phyloP scores from a whole-genome alignment of 30 jellyfish, hydroid and myxozoan genomes.

The Aurelia aurita region DNA sequence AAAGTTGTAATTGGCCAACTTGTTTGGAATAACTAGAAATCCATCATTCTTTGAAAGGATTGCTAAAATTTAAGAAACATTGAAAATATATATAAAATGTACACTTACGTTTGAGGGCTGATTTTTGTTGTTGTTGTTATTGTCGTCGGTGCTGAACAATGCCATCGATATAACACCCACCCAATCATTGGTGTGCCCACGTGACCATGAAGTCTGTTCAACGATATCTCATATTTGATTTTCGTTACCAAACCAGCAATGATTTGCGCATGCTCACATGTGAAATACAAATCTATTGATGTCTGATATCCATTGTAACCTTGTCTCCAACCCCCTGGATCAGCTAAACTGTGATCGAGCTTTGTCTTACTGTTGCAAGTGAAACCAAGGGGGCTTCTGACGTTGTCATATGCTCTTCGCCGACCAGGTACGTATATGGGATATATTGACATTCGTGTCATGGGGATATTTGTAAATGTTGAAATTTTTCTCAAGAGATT shows the following conservation, averaged over 20 bases:
- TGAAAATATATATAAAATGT: no score
- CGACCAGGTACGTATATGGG: slow-evolving; percentile 16
- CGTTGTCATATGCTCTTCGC: slow-evolving; percentile 17
- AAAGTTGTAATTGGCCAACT: no score
- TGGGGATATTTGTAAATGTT: slow-evolving; percentile 11
- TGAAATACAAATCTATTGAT: slow-evolving; percentile 34
- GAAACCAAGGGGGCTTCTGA: slow-evolving; percentile 34
- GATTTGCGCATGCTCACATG: slow-evolving; percentile 47
- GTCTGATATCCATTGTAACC: slow-evolving; percentile 53
- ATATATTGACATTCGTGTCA: slow-evolving; percentile 21
- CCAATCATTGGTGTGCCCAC: slow-evolving; percentile 65
- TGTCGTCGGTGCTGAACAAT: slow-evolving; percentile 14
- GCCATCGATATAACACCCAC: slow-evolving; percentile 61
- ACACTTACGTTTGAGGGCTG: not conserved
- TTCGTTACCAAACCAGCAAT: slow-evolving; percentile 23
- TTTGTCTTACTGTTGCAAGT: slow-evolving; percentile 16
- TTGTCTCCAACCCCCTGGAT: slow-evolving; percentile 38
- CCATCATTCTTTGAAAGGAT: no score
- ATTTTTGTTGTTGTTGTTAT: slow-evolving; percentile 11
- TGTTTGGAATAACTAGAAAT: no score
- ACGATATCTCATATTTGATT: slow-evolving; percentile 43
- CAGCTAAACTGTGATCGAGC: slow-evolving; percentile 58
- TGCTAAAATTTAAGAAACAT: no score
- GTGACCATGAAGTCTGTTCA: slow-evolving; percentile 44
- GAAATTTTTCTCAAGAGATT: slow-evolving; percentile 38